Conservation (phyloP, 2,113 vertebrate genomes). For the Eupsittula cactorum region DNA sequence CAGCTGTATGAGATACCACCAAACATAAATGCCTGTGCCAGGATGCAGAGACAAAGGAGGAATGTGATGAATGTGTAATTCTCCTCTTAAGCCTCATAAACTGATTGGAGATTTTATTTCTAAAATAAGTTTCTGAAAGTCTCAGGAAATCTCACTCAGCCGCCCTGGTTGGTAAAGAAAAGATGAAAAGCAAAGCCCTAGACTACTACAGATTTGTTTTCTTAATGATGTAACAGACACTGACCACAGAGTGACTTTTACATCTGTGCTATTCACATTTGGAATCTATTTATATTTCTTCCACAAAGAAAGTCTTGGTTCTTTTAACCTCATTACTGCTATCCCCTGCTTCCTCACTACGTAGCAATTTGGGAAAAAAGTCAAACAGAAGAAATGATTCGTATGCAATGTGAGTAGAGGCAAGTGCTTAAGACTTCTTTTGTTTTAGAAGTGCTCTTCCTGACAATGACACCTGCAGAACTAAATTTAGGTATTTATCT, state of each 20-base stretch:
- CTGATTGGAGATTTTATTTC: not conserved
- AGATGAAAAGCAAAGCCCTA: not conserved
- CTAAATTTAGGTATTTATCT: constrained; percentile 3
- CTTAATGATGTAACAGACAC: not conserved
- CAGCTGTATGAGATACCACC: not conserved
- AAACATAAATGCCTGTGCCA: not conserved
- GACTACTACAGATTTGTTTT: not conserved
- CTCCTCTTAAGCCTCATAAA: not conserved
- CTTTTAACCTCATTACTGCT: constrained; percentile 15
- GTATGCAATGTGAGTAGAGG: not conserved
- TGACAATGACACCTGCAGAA: not conserved
- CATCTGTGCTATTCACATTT: not conserved
- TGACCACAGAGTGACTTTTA: constrained; percentile 1
- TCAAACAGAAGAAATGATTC: not conserved
- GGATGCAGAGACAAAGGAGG: not conserved
- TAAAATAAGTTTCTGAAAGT: not conserved
- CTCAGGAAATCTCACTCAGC: not conserved
- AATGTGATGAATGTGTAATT: not conserved
- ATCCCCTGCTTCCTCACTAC: not conserved
- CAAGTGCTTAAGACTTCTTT: not conserved
- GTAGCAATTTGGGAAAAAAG: not conserved
- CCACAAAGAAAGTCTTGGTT: not conserved
- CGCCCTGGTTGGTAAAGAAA: not conserved
- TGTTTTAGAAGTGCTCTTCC: not conserved
- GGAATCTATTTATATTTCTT: constrained; percentile 7